These are phyloP conservation scores for Lasioglossum morio DNA, from an alignment of 2,888 invertebrate genomes.

Conservation along the genomic window DNA sequence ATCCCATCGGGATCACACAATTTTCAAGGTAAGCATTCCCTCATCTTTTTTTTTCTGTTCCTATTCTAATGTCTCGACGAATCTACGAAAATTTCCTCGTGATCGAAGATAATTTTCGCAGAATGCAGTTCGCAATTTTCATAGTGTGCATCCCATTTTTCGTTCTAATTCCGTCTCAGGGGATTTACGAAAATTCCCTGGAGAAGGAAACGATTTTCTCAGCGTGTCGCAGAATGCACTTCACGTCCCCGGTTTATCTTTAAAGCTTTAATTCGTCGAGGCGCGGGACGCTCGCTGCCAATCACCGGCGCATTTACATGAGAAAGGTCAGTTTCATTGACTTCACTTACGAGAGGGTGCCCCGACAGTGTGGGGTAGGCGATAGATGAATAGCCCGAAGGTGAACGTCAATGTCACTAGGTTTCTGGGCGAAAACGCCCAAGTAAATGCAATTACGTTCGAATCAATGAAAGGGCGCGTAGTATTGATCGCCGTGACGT, in stretches of 20 bases:
- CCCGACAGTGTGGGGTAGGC: slow-evolving; percentile 39
- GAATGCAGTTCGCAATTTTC: neutral
- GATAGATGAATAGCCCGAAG: slow-evolving; percentile 65
- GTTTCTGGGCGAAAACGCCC: slow-evolving; percentile 78
- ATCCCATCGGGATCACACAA: slow-evolving; percentile 15
- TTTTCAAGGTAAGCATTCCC: slow-evolving; percentile 1
- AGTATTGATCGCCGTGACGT: slow-evolving; percentile 70
- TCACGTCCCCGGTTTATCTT: slow-evolving; percentile 40
- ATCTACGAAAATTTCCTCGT: slow-evolving; percentile 21
- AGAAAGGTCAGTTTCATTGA: slow-evolving; percentile 72
- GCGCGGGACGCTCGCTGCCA: slow-evolving; percentile 35
- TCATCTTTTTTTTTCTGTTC: neutral
- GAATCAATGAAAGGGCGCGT: slow-evolving; percentile 74
- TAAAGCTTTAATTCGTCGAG: slow-evolving; percentile 37
- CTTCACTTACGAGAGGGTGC: slow-evolving; percentile 50
- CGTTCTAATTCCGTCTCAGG: neutral
- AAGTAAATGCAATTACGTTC: slow-evolving; percentile 76
- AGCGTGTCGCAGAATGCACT: slow-evolving; percentile 16
- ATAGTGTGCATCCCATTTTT: neutral
- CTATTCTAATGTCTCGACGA: neutral
- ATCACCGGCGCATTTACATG: slow-evolving; percentile 60
- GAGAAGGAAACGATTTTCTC: neutral
- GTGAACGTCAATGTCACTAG: slow-evolving; percentile 78
- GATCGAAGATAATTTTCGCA: neutral
- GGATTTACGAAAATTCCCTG: slow-evolving; percentile 6